Evolutionary conservation across 1,140 invertebrate species (phyloP).

Genomic region (Megalonaias nervosa): DNA sequence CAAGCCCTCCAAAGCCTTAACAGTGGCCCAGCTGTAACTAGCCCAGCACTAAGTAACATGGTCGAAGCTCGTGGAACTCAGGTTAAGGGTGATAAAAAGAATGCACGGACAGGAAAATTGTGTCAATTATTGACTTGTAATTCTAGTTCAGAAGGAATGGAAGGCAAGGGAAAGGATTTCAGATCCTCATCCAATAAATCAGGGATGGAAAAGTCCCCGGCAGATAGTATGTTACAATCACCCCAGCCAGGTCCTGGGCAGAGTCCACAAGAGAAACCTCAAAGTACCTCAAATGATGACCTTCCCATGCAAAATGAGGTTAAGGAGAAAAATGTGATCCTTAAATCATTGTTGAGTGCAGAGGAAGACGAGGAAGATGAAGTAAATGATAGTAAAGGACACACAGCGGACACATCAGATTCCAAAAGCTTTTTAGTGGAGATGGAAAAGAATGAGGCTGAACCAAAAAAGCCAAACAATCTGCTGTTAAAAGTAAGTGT

Average conservation of each 20-base stretch:
- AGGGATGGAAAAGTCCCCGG: slow-evolving; percentile 53
- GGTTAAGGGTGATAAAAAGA: neutral
- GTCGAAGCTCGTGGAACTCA: too few relatives aligned
- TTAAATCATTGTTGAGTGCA: slow-evolving; percentile 85
- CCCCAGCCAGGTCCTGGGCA: slow-evolving; percentile 72
- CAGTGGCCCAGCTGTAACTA: too few relatives aligned
- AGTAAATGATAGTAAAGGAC: slow-evolving; percentile 26
- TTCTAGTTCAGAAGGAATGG: neutral
- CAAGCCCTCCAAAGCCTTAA: too few relatives aligned
- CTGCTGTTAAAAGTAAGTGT: slow-evolving; percentile 81
- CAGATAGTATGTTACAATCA: slow-evolving; percentile 75
- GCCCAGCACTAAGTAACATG: too few relatives aligned
- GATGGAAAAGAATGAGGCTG: slow-evolving; percentile 69
- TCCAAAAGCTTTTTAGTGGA: slow-evolving; percentile 35
- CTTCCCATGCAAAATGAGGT: slow-evolving; percentile 49
- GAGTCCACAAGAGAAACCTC: slow-evolving; percentile 67
- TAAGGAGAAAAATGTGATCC: slow-evolving; percentile 75
- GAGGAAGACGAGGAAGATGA: slow-evolving; percentile 79
- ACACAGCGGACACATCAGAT: slow-evolving; percentile 22
- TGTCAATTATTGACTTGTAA: slow-evolving; percentile 55
- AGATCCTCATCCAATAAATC: too few relatives aligned
- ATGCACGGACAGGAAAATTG: slow-evolving; percentile 50
- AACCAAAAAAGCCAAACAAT: slow-evolving; percentile 74
- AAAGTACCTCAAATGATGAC: slow-evolving; percentile 72
- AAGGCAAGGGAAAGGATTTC: too few relatives aligned